Conservation (phyloP, 2,888 invertebrate genomes). For the Scaptomyza reducta region DNA sequence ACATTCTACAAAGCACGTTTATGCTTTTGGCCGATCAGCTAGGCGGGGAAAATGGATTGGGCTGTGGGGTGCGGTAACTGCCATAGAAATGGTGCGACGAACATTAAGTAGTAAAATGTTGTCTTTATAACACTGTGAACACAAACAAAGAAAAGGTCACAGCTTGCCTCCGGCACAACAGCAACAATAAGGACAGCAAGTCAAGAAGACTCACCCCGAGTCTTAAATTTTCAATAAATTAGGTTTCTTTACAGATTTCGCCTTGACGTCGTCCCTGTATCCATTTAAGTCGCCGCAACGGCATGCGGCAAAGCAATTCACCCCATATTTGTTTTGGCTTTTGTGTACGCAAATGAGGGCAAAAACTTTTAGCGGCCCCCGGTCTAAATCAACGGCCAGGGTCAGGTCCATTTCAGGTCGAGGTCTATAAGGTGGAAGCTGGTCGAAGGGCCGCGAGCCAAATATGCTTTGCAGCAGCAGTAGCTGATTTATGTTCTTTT, state of each 20-base stretch:
- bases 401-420: conserved; percentile 2
- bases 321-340: conserved; percentile 74
- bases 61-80: conserved; percentile 28
- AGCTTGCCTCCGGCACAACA: conserved; percentile 65
- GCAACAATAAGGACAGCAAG: conserved; percentile 43
- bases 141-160: conserved; percentile 73
- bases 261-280: conserved; percentile 40
- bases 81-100: conserved; percentile 57
- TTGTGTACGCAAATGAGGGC: conserved; percentile 66
- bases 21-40: conserved; percentile 4
- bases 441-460: conserved; percentile 43
- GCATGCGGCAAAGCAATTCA: conserved; percentile 56
- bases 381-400: conserved; percentile 12
- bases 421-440: conserved; percentile 23
- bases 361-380: conserved; percentile 52
- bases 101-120: conserved; percentile 79
- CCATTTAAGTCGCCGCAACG: conserved; percentile 51
- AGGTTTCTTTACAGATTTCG: conserved; percentile 82
- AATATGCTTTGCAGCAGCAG: conserved; percentile 60
- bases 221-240: conserved; percentile 83
- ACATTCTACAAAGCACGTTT: conserved; percentile 26
- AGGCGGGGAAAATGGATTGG: background rate
- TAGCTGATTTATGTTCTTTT: conserved; percentile 83
- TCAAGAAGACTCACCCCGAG: conserved; percentile 70
- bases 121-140: conserved; percentile 80